Evolutionary conservation across 2,797 vertebrate genomes (phyloP).

Genomic region (Enteromius paludinosus): DNA sequence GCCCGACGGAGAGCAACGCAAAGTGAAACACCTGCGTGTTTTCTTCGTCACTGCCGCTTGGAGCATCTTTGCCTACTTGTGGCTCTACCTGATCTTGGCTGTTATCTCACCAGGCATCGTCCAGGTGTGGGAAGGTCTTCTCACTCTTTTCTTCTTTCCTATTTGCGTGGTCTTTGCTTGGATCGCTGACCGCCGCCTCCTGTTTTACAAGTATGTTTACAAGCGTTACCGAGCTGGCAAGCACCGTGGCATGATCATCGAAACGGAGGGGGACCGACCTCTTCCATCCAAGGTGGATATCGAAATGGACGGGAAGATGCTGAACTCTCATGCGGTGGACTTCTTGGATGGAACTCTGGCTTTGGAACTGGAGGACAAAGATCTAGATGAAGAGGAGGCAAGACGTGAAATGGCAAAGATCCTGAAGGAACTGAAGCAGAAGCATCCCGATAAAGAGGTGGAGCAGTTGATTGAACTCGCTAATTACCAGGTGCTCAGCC

Average conservation of each 20-base stretch:
- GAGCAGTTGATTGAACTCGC: slow-evolving; percentile 97
- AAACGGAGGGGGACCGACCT: slow-evolving; percentile 93
- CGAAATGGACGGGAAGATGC: slow-evolving; percentile 98
- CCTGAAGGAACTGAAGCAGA: slow-evolving; percentile 97
- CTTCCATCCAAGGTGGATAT: slow-evolving; percentile 95
- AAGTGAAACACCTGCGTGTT: slow-evolving; percentile 95
- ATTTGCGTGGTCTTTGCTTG: slow-evolving; percentile 97
- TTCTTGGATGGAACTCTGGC: slow-evolving; percentile 91
- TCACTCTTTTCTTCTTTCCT: slow-evolving; percentile 97
- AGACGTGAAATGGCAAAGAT: slow-evolving; percentile 97
- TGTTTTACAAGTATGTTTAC: slow-evolving; percentile 99
- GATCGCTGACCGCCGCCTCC: slow-evolving; percentile 94
- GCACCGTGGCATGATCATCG: slow-evolving; percentile 97
- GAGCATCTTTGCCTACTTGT: slow-evolving; percentile 99
- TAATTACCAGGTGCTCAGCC: slow-evolving; percentile 98
- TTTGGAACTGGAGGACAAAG: slow-evolving; percentile 92
- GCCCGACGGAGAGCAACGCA: slow-evolving; percentile 94
- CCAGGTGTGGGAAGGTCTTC: slow-evolving; percentile 96
- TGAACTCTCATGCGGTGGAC: slow-evolving; percentile 95
- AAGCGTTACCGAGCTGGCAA: slow-evolving; percentile 96
- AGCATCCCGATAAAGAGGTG: slow-evolving; percentile 96
- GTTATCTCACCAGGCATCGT: slow-evolving; percentile 94
- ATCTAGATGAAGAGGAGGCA: slow-evolving; percentile 95
- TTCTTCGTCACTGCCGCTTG: slow-evolving; percentile 97
- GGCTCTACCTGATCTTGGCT: slow-evolving; percentile 97